A percentile compares a stretch with the other conserved stretches of the same genome.
Conservation (phyloP, 2,113 vertebrate species). For the Mirza zaza region DNA sequence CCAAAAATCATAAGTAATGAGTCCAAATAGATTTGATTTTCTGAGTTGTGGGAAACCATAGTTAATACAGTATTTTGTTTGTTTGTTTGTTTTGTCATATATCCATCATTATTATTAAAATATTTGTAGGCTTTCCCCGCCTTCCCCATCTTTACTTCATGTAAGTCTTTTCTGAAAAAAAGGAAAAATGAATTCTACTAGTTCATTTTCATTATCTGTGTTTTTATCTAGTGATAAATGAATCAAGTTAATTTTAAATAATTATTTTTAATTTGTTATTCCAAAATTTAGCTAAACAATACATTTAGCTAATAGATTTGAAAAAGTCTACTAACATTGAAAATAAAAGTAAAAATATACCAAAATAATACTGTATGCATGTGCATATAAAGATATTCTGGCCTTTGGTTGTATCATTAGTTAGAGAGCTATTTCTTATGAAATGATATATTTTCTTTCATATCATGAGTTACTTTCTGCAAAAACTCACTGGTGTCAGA, state of each 20-base stretch:
- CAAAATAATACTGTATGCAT: neutral
- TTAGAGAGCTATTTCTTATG: neutral
- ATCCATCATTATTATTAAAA: neutral
- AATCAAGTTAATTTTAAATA: slow-evolving; percentile 13
- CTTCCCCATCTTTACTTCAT: neutral
- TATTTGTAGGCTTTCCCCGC: neutral
- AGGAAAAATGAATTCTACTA: neutral
- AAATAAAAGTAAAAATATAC: neutral
- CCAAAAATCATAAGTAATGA: neutral
- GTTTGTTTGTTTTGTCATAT: neutral
- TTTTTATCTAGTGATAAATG: neutral
- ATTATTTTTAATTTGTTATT: neutral
- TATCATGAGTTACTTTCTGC: neutral
- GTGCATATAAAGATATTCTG: neutral
- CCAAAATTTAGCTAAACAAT: neutral
- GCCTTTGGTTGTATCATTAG: neutral
- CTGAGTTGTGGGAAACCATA: neutral
- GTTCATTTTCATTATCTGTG: neutral
- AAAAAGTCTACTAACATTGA: neutral
- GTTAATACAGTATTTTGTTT: neutral
- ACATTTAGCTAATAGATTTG: neutral
- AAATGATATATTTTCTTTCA: neutral
- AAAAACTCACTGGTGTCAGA: neutral
- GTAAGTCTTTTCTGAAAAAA: neutral
- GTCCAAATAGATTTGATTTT: neutral